A percentile compares a stretch with the other conserved stretches of the same genome.
phyloP scores from a whole-genome alignment of 2,797 vertebrate genomes.

The Gouania willdenowi region DNA sequence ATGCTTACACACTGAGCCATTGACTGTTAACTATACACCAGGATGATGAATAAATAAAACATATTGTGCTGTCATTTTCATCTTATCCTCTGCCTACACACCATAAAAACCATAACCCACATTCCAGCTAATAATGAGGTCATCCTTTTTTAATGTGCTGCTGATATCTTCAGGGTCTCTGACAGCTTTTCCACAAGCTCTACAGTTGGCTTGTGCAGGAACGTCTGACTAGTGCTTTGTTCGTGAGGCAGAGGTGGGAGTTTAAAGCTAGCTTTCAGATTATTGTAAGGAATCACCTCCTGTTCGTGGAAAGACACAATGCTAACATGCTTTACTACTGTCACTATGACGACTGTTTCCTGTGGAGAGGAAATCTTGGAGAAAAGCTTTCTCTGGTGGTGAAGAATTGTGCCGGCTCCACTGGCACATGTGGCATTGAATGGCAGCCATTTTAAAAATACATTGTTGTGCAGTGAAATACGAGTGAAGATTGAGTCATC shows the following conservation, averaged over 20 bases:
- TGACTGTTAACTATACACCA: constrained; percentile 68
- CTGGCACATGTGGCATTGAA: constrained; percentile 17
- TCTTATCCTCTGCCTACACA: constrained; percentile 54
- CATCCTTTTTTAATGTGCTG: constrained; percentile 61
- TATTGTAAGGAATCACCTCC: constrained; percentile 24
- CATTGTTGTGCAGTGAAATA: too few species aligned
- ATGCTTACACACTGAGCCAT: constrained; percentile 48
- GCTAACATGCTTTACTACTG: too few species aligned
- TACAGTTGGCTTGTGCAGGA: constrained; percentile 37
- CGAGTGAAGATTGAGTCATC: too few species aligned
- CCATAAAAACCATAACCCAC: constrained; percentile 29
- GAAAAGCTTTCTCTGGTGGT: constrained; percentile 29
- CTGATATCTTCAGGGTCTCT: constrained; percentile 43
- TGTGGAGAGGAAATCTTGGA: constrained; percentile 22
- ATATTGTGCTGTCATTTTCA: constrained; percentile 57
- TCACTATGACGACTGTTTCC: constrained; percentile 1
- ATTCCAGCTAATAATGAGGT: constrained; percentile 53
- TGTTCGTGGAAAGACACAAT: background rate
- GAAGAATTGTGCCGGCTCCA: constrained; percentile 29
- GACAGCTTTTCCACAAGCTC: constrained; percentile 36
- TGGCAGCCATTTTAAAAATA: constrained; percentile 55
- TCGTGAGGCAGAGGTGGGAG: constrained; percentile 42
- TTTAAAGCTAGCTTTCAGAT: constrained; percentile 25
- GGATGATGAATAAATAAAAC: constrained; percentile 71
- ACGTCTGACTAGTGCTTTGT: constrained; percentile 44